A percentile compares a stretch with the other conserved stretches of the same genome.
Conservation (phyloP, 2,797 vertebrate species). For the Balearica regulorum region DNA sequence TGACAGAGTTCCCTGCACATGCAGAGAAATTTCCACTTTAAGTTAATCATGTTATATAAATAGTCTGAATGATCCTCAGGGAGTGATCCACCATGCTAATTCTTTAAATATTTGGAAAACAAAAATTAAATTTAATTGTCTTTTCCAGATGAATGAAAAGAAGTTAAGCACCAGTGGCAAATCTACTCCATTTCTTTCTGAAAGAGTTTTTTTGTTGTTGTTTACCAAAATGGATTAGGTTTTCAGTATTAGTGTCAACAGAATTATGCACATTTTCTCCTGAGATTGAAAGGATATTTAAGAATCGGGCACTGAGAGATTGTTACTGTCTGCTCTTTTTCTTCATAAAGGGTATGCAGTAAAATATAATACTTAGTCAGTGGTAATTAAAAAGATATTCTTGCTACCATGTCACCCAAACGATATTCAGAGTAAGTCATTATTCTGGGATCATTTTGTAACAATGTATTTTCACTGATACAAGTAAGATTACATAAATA, state of each 20-base stretch:
- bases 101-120: not conserved
- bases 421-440: not conserved
- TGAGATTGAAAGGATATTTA: not conserved
- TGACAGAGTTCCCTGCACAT: not conserved
- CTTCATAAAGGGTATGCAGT: not conserved
- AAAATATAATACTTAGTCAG: not conserved
- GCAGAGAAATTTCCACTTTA: not conserved
- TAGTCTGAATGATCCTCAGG: not conserved
- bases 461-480: not conserved
- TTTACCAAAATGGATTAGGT: not conserved
- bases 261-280: not conserved
- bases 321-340: not conserved
- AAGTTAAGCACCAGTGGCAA: not conserved
- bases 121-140: not conserved
- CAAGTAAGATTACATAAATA: not conserved
- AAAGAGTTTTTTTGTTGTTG: not conserved
- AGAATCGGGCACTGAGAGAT: not conserved
- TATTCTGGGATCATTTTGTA: not conserved
- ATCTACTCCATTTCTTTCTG: not conserved
- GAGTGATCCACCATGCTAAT: not conserved
- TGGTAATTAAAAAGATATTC: not conserved
- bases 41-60: not conserved
- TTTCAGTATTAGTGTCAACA: not conserved
- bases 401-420: not conserved
- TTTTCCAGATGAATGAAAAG: not conserved